Evolutionary conservation across 2,888 invertebrate species (phyloP).

Genomic region (Cheilosia scutellata): DNA sequence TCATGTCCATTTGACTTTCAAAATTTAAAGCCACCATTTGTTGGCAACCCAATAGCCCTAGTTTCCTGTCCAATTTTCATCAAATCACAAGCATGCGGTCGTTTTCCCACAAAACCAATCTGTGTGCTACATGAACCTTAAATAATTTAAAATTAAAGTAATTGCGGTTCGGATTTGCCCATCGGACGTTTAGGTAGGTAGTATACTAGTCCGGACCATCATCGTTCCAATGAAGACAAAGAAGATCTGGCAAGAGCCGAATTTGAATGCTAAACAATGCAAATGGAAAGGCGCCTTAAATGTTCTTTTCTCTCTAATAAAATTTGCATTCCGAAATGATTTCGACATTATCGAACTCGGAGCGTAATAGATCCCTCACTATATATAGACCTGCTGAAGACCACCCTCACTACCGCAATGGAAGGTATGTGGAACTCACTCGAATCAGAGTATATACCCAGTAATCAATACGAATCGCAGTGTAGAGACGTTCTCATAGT

Average conservation of each 20-base stretch:
- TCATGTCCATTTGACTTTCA: background rate
- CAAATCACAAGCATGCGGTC: constrained; percentile 46
- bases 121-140: constrained; percentile 58
- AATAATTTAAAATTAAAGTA: constrained; percentile 72
- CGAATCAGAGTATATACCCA: background rate
- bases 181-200: background rate
- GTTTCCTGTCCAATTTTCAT: constrained; percentile 23
- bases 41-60: background rate
- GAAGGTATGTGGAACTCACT: background rate
- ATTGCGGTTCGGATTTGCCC: constrained; percentile 64
- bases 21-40: constrained; percentile 11
- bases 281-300: constrained; percentile 62
- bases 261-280: constrained; percentile 58
- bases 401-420: background rate
- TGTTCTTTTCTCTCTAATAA: constrained; percentile 63
- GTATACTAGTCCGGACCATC: background rate
- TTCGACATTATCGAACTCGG: constrained; percentile 70
- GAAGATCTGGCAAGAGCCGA: constrained; percentile 2
- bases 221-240: background rate
- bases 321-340: constrained; percentile 73
- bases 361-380: constrained; percentile 45
- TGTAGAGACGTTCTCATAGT: background rate
- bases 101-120: constrained; percentile 48
- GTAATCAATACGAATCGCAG: constrained; percentile 1
- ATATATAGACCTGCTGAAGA: background rate